Evolutionary conservation across 2,797 vertebrate species (phyloP), one percentile per base, ranked within the genome.

Genomic region (Coracias cyanogaster): DNA sequence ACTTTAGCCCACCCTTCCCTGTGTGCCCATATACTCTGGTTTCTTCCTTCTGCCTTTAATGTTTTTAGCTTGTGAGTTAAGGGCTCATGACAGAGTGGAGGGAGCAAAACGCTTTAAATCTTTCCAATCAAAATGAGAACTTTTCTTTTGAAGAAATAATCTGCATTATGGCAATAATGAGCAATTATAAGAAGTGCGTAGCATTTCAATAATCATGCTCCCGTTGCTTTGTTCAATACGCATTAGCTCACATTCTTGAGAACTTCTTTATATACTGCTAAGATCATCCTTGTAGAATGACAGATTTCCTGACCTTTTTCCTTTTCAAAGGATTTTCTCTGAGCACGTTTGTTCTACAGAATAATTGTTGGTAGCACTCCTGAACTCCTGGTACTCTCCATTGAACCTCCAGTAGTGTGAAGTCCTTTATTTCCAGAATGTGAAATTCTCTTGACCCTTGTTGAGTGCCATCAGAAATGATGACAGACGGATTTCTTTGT

Each of bases 401-500:
- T 0, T 67, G 90, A 89, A 91, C 77, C 48, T 88, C 69, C 20
- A 37, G 45, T 80, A 70, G 39, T 60, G 45, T 26, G 62, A 73
- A 70, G 52, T 28, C 74, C 78, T 65, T 86, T 74, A 69, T 89
- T 89, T 82, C 51, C 60, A 85, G 73, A 64, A 49, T 17, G n/a
- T 61, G 83, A 80, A 86, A 86, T 80, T 92, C 88, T 86, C 83
- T 89, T 93, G 88, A 86, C 81, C 78, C 49, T 61, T 33, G 35
- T 54, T 64, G 81, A 86, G 78, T 67, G 39, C 39, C 9, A 1
- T 74, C 77, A 78, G 82, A 79, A 93, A 86, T 76, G 31, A 81
- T 43, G 82, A 37, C 5, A 60, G 67, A 71, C 16, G 31, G n/a
- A 49, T 86, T 93, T 84, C 41, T 95, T 83, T 81, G 58, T 71